Conservation (phyloP, 2,797 vertebrate genomes). For the Anomalospiza imberbis region DNA sequence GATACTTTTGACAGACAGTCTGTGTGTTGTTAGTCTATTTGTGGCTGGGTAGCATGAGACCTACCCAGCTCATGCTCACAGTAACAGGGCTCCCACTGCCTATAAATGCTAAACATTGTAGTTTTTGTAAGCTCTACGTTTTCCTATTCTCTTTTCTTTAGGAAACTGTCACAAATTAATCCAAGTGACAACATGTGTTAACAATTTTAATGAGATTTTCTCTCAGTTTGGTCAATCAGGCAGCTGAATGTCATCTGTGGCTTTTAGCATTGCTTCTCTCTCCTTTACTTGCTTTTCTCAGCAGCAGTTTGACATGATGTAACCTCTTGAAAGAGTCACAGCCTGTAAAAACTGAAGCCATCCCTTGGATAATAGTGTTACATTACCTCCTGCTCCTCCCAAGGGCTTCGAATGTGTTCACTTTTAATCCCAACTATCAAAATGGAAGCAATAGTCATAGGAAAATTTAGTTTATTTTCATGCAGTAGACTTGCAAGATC, state of each 20-base stretch:
- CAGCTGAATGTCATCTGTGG: not conserved
- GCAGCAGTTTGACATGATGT: not conserved
- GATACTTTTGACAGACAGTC: not conserved
- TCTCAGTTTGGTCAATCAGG: not conserved
- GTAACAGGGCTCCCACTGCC: not conserved
- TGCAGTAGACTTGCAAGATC: not conserved
- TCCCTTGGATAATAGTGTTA: not conserved
- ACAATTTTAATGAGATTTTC: not conserved
- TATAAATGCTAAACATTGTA: not conserved
- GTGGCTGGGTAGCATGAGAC: not conserved
- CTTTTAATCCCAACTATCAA: not conserved
- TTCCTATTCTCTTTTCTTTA: not conserved
- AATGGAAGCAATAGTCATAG: not conserved
- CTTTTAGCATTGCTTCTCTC: not conserved
- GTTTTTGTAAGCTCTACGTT: not conserved
- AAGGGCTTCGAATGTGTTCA: not conserved
- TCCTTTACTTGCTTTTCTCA: not conserved
- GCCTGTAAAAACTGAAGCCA: not conserved
- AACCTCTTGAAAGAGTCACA: not conserved
- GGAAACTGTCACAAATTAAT: not conserved
- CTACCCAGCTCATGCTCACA: not conserved
- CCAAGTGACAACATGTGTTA: not conserved
- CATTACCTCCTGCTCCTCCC: not conserved
- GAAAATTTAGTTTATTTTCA: not conserved
- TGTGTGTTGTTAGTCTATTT: not conserved